phyloP scores from a whole-genome alignment of 2,888 invertebrate species.

The Drosophila robusta region DNA sequence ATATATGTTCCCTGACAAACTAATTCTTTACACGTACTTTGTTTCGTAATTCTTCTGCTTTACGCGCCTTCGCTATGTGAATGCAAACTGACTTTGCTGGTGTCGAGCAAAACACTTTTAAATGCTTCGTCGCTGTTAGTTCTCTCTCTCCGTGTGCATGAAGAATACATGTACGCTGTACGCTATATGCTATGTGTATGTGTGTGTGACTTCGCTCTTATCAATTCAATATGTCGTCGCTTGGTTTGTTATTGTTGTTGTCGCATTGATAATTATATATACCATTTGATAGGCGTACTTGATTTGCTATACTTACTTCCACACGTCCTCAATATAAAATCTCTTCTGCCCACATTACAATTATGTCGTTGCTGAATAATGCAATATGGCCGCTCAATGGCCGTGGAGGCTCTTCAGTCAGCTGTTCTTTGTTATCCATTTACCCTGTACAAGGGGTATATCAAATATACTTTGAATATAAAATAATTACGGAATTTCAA shows the following conservation, averaged over 20 bases:
- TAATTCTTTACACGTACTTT: conserved; percentile 47
- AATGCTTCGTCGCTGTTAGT: conserved; percentile 56
- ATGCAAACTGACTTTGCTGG: conserved; percentile 71
- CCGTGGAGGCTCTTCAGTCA: conserved; percentile 62
- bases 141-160: conserved; percentile 26
- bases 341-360: conserved; percentile 13
- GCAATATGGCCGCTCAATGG: conserved; percentile 69
- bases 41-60: conserved; percentile 52
- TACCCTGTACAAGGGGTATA: conserved; percentile 18
- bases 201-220: conserved; percentile 52
- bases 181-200: conserved; percentile 7
- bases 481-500: neutral
- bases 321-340: conserved; percentile 72
- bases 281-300: conserved; percentile 60
- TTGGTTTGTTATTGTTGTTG: conserved; percentile 47
- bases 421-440: conserved; percentile 75
- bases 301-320: conserved; percentile 56
- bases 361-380: conserved; percentile 29
- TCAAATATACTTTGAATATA: neutral
- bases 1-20: conserved; percentile 45
- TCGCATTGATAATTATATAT: conserved; percentile 61
- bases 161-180: conserved; percentile 15
- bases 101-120: conserved; percentile 80
- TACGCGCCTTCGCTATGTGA: conserved; percentile 71
- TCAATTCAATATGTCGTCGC: conserved; percentile 70